phyloP scores from a whole-genome alignment of 2,888 invertebrate genomes.

The Coenonympha glycerion region DNA sequence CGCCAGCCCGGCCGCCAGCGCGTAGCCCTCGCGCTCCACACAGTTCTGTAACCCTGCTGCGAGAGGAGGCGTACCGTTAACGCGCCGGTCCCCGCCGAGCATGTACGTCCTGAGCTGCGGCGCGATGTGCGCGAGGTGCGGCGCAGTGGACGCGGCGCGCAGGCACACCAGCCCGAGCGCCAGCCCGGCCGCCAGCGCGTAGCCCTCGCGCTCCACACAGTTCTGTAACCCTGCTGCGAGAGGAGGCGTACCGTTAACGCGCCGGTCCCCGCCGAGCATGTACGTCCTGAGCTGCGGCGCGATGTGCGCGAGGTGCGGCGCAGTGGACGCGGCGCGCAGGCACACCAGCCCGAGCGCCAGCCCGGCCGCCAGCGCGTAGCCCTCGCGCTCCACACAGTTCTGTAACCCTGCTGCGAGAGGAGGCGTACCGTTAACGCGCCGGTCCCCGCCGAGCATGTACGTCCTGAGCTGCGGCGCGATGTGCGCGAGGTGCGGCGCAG shows the following conservation, averaged over 20 bases:
- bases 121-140: slow-evolving; percentile 63
- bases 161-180: slow-evolving; percentile 93
- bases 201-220: slow-evolving; percentile 94
- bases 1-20: slow-evolving; percentile 94
- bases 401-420: too few relatives aligned
- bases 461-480: slow-evolving; percentile 85
- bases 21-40: slow-evolving; percentile 94
- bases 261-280: slow-evolving; percentile 95
- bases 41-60: too few relatives aligned
- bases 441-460: slow-evolving; percentile 96
- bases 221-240: too few relatives aligned
- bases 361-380: slow-evolving; percentile 95
- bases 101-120: slow-evolving; percentile 93
- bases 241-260: slow-evolving; percentile 36
- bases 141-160: slow-evolving; percentile 67
- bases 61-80: slow-evolving; percentile 36
- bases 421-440: slow-evolving; percentile 56
- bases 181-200: slow-evolving; percentile 94
- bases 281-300: slow-evolving; percentile 90
- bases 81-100: slow-evolving; percentile 90
- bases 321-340: slow-evolving; percentile 73
- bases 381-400: slow-evolving; percentile 94
- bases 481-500: slow-evolving; percentile 70
- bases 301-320: slow-evolving; percentile 64
- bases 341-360: slow-evolving; percentile 93